Base-by-base conservation (phyloP, 2,113 vertebrate genomes). In the Amblyornis subalaris region DNA sequence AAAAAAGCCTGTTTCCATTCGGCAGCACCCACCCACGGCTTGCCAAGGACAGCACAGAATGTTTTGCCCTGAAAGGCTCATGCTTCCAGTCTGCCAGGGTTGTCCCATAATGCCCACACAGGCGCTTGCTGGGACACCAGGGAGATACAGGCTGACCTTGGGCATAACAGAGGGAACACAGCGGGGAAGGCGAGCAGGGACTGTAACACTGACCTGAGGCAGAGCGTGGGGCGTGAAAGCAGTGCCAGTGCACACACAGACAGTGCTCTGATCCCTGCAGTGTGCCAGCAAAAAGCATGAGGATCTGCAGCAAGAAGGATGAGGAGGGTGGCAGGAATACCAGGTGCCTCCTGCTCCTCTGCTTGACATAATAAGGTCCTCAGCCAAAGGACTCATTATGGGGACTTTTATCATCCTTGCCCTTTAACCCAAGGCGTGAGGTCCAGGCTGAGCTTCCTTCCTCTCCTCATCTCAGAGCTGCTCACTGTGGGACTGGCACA, bases 61-160 rank as follows among this genome's bases (percentile, higher is more conserved):
- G 25, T 66, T 74, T 61, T 50, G 33, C 11, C 36, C 42, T 18
- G 33, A 64, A 65, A 60, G 33, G 5, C 42, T 48, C 19, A 5
- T 2, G 5, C 14, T 81, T 51, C 14, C 47, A 14, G 14, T 21
- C 33, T 42, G 31, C 9, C 1, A 0, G 6, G 0, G 0, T 14
- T 16, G 26, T 66, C 12, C 24, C 55, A 44, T 3, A 2, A 4
- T 0, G 26, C 51, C 40, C 57, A 36, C 11, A 22, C 18, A 15
- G 23, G 10, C 50, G 26, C 4, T 50, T 76, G 6, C 21, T 3
- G 8, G n/a, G n/a, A 26, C 8, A 10, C 2, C 3, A 2, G 3
- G 18, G 40, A 48, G 24, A 40, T 35, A 14, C 0, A 9, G 25
- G 10, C 2, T 2, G 1, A 21, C 29, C 4, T 65, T 9, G 6